Evolutionary conservation across 2,797 vertebrate genomes (phyloP), one percentile per base, ranked within the genome.

Genomic region (Cuculus canorus): DNA sequence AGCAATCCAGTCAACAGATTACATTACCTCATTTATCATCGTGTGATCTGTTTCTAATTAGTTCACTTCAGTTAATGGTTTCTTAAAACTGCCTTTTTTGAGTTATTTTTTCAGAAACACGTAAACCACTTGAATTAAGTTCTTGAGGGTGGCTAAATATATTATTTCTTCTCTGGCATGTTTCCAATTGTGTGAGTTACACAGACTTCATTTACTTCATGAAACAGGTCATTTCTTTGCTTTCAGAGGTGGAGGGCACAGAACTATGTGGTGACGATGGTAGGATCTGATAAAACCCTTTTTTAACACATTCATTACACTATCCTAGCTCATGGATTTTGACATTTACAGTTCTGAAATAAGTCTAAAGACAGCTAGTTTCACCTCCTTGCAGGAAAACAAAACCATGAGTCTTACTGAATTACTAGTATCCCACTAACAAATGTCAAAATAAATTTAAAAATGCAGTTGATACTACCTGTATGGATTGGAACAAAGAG

Each of bases 31-130:
- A 96, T 96, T 95, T 95, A 95, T 96, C 95, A 97, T 93, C 37
- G 41, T 82, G 72, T 93, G 92, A 94, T 91, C 88, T 96, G 91
- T 83, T 96, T 96, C 88, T 96, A 95, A 96, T 96, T 95, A 96
- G 79, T 86, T 86, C 52, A 59, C 48, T 71, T 37, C 39, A 82
- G 76, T 86, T 93, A 96, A 96, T 94, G 65, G 86, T 93, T 97
- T 88, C 88, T 95, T 94, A 88, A 95, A 96, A 73, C 54, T 73
- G 52, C 75, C 78, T 87, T 81, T 90, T 95, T 91, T 91, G 27
- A 88, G 50, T 63, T 84, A 3, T 57, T 92, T 96, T 86, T 93
- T 86, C 65, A 91, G 76, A 72, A 95, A 73, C 73, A 81, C 50
- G 73, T 76, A 93, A 93, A 94, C 82, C 88, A 86, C 93, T 95